phyloP scores from a whole-genome alignment of 2,888 invertebrate genomes.

The Dynastes hyllus region DNA sequence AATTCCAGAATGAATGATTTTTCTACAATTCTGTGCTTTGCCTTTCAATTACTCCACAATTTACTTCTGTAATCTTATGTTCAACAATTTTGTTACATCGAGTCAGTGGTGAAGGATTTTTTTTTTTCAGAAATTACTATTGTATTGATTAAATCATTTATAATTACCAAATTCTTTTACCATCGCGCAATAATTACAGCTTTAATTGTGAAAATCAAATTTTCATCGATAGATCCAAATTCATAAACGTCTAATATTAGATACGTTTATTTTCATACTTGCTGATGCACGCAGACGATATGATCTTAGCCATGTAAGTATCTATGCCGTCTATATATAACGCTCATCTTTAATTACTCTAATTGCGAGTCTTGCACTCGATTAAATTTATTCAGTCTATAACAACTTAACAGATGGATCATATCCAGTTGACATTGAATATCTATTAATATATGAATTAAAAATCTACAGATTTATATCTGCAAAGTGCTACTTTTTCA shows the following conservation, averaged over 20 bases:
- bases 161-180: too few species aligned
- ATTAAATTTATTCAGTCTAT: slow-evolving; percentile 8
- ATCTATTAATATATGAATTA: not conserved
- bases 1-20: too few species aligned
- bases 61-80: too few species aligned
- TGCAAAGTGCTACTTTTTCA: too few species aligned
- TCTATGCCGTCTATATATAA: slow-evolving; percentile 36
- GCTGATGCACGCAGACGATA: slow-evolving; percentile 32
- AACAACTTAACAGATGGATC: not conserved
- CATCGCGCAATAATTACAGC: too few species aligned
- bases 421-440: not conserved
- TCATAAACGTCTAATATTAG: slow-evolving; percentile 35
- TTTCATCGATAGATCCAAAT: slow-evolving; percentile 30
- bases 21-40: too few species aligned
- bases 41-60: too few species aligned
- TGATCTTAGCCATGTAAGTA: slow-evolving; percentile 30
- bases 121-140: too few species aligned
- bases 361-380: slow-evolving; percentile 3
- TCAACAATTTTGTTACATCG: too few species aligned
- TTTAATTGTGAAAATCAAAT: not conserved
- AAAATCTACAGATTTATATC: not conserved
- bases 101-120: too few species aligned
- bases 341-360: slow-evolving; percentile 19
- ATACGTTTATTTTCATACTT: slow-evolving; percentile 39
- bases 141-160: too few species aligned